These are phyloP conservation scores for Rana temporaria DNA, from an alignment of 2,113 vertebrate species.

Conservation along the genomic window DNA sequence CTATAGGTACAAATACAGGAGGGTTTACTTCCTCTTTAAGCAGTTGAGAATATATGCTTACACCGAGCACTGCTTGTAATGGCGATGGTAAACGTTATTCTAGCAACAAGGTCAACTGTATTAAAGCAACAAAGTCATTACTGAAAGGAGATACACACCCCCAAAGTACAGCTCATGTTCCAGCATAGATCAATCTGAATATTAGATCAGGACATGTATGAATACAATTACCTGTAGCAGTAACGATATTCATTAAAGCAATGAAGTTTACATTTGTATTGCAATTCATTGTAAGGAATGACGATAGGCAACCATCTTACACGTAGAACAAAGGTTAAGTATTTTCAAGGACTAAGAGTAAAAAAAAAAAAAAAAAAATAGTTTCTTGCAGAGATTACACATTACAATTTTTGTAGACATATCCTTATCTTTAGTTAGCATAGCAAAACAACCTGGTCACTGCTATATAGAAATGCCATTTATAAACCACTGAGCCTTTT, in stretches of 20 bases:
- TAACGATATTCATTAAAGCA: background rate
- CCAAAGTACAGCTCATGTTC: background rate
- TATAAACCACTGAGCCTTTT: too few relatives aligned
- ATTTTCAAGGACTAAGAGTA: conserved; percentile 4
- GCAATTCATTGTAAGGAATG: background rate
- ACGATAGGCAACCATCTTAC: background rate
- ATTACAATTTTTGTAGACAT: background rate
- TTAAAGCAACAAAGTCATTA: conserved; percentile 37
- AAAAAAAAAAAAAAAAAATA: conserved; percentile 28
- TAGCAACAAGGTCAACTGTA: background rate
- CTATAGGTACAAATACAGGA: too few relatives aligned
- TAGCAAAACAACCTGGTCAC: too few relatives aligned
- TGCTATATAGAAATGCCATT: too few relatives aligned
- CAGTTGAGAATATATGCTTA: too few relatives aligned
- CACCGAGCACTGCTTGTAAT: too few relatives aligned
- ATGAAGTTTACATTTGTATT: background rate
- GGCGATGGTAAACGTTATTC: too few relatives aligned
- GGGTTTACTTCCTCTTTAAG: too few relatives aligned
- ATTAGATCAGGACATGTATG: background rate
- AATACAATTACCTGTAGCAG: too few relatives aligned
- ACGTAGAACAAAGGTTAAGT: background rate
- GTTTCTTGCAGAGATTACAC: background rate
- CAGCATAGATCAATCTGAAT: background rate
- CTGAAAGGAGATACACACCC: background rate
- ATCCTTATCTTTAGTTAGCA: background rate